Evolutionary conservation across 2,797 vertebrate species (phyloP), one percentile per base, ranked within the genome.

Genomic region (Takifugu ocellatus): DNA sequence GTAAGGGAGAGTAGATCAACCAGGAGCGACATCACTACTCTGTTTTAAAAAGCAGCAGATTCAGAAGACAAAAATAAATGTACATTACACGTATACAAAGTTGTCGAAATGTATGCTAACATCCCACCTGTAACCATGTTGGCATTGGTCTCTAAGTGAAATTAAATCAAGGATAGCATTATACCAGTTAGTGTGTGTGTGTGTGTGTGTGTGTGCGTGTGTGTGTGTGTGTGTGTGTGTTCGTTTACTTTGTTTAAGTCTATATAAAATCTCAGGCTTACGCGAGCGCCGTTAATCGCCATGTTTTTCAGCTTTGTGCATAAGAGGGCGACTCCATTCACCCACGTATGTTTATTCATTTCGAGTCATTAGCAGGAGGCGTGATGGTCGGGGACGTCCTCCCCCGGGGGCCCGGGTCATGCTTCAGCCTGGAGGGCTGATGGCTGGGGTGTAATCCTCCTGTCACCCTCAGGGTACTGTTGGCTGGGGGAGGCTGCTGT

Each of bases 311-410:
- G 21, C 65, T 70, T 62, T 49, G 39, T 69, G 56, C 54, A 51
- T 27, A 44, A 11, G 24, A 47, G 62, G 56, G 69, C 31, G 60
- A 48, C n/a, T 48, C n/a, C 2, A 12, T 45, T 52, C 56, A 43
- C 66, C 7, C 36, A 61, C n/a, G 58, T 50, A 77, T 85, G 68
- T 85, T 79, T 87, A 83, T 87, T 85, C 82, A 79, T 85, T 76
- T 54, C 56, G 63, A 74, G 66, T 84, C 79, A 86, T 85, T 87
- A 85, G 81, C 59, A 31, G 70, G 68, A 68, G 49, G 49, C 58
- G 71, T 69, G 83, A 82, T 78, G 51, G 63, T 78, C 54, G 62
- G 80, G 71, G 79, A 70, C 49, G 29, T 1, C 17, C 72, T 75
- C 81, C 81, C 81, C 72, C 61, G 43, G 58, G 72, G 82, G 75